Conservation (phyloP, 2,888 invertebrate genomes). For the Caenorhabditis panamensis region DNA sequence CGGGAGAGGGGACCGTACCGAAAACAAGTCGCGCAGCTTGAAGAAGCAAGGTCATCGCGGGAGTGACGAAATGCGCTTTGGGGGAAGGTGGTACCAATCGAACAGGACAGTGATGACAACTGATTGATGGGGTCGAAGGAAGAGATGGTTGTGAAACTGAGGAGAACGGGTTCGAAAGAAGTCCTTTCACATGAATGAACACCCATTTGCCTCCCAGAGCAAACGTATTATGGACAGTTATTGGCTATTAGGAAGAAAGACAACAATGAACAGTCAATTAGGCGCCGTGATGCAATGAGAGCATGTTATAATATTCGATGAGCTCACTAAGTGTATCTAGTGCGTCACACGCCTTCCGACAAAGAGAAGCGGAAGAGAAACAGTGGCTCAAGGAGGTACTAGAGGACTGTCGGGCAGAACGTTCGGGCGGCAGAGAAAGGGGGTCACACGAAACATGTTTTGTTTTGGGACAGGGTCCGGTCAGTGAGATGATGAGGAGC, state of each 20-base stretch:
- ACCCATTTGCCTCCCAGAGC: conserved; percentile 20
- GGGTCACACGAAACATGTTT: conserved; percentile 10
- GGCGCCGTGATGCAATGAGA: conserved; percentile 4
- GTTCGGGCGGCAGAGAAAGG: not conserved
- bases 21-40: conserved; percentile 35
- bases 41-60: conserved; percentile 14
- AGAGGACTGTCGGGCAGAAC: not conserved
- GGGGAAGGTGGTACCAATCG: conserved; percentile 20
- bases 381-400: conserved; percentile 9
- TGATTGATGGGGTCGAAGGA: not conserved
- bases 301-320: conserved; percentile 23
- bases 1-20: conserved; percentile 22
- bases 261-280: conserved; percentile 36
- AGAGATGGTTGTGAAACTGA: conserved; percentile 10
- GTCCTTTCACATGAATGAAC: not conserved
- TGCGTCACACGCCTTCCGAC: conserved; percentile 16
- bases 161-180: not conserved
- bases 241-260: not conserved
- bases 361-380: conserved; percentile 13
- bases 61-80: conserved; percentile 23
- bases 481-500: not conserved
- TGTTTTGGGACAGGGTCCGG: not conserved
- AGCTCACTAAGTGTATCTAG: conserved; percentile 6
- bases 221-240: conserved; percentile 3
- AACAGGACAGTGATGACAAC: not conserved